A percentile compares a stretch with the other conserved stretches of the same genome.
These are phyloP conservation scores for Dugesia japonica DNA, from an alignment of 2,888 invertebrate genomes.

Conservation along the genomic window DNA sequence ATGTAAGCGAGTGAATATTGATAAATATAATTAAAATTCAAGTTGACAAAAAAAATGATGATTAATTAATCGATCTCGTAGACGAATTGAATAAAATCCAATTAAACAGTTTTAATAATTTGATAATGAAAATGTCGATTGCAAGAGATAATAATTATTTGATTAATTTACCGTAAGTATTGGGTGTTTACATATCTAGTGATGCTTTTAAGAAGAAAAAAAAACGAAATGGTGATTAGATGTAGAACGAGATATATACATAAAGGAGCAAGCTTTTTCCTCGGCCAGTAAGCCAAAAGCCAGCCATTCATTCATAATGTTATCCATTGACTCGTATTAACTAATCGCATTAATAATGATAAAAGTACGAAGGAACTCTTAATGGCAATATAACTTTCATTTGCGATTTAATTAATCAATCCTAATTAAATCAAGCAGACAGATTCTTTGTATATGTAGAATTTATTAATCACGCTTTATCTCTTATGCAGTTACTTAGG, in stretches of 20 bases:
- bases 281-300: constrained; percentile 1
- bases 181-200: neutral
- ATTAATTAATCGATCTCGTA: constrained; percentile 20
- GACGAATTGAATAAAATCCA: constrained; percentile 20
- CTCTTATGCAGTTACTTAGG: constrained; percentile 13
- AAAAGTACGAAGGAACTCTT: constrained; percentile 16
- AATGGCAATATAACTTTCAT: constrained; percentile 20
- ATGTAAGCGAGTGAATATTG: neutral
- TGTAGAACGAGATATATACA: too few species aligned
- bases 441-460: constrained; percentile 20
- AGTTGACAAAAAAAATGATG: constrained; percentile 15
- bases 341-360: constrained; percentile 20
- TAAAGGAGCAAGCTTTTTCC: neutral
- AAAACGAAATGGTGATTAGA: too few species aligned
- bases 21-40: constrained; percentile 16
- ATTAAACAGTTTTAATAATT: neutral
- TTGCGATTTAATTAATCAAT: neutral
- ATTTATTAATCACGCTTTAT: constrained; percentile 11
- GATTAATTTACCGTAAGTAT: neutral
- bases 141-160: neutral
- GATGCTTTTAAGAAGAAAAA: too few species aligned
- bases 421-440: constrained; percentile 20
- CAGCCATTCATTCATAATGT: neutral
- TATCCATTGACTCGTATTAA: neutral
- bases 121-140: neutral